These are phyloP conservation scores for Plemyria rubiginata DNA, from an alignment of 2,888 invertebrate species.

Conservation along the genomic window DNA sequence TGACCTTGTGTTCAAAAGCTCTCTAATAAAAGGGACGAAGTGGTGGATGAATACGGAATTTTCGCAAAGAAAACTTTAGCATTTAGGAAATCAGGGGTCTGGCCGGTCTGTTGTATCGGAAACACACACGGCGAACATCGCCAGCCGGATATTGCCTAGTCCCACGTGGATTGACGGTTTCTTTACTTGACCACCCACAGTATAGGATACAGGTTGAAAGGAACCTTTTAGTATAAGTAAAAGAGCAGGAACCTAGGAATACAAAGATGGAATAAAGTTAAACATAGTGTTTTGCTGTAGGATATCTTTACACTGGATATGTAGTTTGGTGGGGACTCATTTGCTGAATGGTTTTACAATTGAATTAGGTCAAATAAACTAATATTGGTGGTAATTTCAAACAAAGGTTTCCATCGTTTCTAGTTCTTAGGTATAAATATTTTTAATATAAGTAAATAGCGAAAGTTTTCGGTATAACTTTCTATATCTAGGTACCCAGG, in stretches of 20 bases:
- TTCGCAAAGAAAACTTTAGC: conserved; percentile 37
- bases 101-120: conserved; percentile 57
- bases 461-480: no score
- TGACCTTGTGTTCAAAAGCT: background rate
- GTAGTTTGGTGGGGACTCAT: background rate
- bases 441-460: no score
- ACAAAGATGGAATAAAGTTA: conserved; percentile 15
- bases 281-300: conserved; percentile 5
- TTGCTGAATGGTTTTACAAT: background rate
- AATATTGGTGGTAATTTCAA: no score
- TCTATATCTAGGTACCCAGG: background rate
- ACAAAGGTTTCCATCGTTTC: no score
- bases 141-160: conserved; percentile 68
- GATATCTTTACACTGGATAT: background rate
- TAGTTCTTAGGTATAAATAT: no score
- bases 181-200: conserved; percentile 49
- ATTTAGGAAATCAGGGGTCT: conserved; percentile 55
- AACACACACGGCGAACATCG: conserved; percentile 56
- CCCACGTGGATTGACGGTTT: conserved; percentile 47
- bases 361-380: no score
- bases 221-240: conserved; percentile 34
- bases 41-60: conserved; percentile 18
- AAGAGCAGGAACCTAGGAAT: conserved; percentile 4
- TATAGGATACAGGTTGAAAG: conserved; percentile 37
- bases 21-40: background rate